Conservation (phyloP, 1,140 invertebrate genomes). For the Pseudobourletiella spinata region DNA sequence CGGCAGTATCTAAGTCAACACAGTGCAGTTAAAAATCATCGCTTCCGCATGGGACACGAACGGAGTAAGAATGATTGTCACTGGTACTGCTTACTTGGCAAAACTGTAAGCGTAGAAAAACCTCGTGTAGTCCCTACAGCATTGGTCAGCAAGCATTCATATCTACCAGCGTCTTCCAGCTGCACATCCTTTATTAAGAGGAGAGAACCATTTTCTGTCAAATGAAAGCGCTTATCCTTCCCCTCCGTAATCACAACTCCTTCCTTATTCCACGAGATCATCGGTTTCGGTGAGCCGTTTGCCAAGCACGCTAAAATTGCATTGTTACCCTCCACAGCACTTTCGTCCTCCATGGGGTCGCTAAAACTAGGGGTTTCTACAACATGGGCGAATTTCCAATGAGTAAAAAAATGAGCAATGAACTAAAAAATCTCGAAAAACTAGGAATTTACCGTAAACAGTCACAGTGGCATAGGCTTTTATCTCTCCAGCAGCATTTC, state of each 20-base stretch:
- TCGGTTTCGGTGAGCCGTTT: constrained; percentile 72
- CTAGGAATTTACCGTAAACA: constrained; percentile 56
- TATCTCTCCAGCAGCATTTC: constrained; percentile 75
- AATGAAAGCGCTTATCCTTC: constrained; percentile 20
- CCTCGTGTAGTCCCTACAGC: constrained; percentile 58
- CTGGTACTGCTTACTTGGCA: constrained; percentile 48
- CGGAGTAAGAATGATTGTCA: no score
- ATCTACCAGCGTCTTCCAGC: constrained; percentile 66
- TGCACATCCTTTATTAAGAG: constrained; percentile 30
- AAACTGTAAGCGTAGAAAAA: constrained; percentile 47
- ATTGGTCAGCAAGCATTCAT: constrained; percentile 82
- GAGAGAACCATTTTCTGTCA: constrained; percentile 26
- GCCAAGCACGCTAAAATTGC: constrained; percentile 56
- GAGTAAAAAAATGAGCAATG: constrained; percentile 8
- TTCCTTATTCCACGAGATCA: constrained; percentile 83
- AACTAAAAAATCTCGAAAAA: constrained; percentile 25
- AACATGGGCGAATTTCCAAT: constrained; percentile 6
- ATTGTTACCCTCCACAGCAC: constrained; percentile 28
- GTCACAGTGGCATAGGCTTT: constrained; percentile 80
- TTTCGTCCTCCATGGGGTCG: constrained; percentile 64
- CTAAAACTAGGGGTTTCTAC: constrained; percentile 74
- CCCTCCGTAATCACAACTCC: constrained; percentile 51
- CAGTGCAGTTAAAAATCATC: no score
- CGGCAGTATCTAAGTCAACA: not conserved
- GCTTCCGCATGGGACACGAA: no score